A percentile compares a stretch with the other conserved stretches of the same genome.
Evolutionary conservation across 2,797 vertebrate species (phyloP).

Genomic region (Pseudochromis fuscus): DNA sequence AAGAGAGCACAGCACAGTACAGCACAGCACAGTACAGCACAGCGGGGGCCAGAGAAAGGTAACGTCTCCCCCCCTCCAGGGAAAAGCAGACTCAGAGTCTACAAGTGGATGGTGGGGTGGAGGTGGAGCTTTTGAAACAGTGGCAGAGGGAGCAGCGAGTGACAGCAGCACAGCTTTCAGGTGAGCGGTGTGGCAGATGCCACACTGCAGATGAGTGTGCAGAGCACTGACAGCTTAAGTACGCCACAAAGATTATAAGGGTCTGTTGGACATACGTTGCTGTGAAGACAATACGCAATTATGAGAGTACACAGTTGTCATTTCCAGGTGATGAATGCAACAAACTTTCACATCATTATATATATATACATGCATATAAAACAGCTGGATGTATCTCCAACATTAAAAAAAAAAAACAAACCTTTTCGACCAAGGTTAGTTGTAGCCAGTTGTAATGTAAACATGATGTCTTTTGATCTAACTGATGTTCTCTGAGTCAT

Average conservation of each 20-base stretch:
- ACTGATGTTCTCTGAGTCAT: too few species aligned
- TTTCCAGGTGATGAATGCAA: neutral
- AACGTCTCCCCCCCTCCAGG: neutral
- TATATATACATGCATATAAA: too few species aligned
- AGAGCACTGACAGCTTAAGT: neutral
- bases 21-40: neutral
- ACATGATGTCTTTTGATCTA: too few species aligned
- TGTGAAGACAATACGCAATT: neutral
- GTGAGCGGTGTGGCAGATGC: slow-evolving; percentile 1
- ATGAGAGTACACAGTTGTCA: too few species aligned
- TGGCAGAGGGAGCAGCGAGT: slow-evolving; percentile 5
- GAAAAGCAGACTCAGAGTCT: slow-evolving; percentile 24
- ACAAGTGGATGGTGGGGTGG: slow-evolving; percentile 21
- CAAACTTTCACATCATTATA: neutral
- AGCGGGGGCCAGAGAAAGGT: slow-evolving; percentile 4
- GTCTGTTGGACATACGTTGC: neutral
- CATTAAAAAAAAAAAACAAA: too few species aligned
- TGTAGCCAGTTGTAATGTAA: too few species aligned
- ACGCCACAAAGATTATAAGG: neutral
- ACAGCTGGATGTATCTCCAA: too few species aligned
- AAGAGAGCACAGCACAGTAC: neutral
- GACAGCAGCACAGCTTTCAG: slow-evolving; percentile 19
- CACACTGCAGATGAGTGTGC: slow-evolving; percentile 1
- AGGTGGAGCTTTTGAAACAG: slow-evolving; percentile 12
- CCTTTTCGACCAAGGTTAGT: too few species aligned